These are phyloP conservation scores for Potamilus streckersoni DNA, from an alignment of 1,140 invertebrate genomes.

Conservation along the genomic window DNA sequence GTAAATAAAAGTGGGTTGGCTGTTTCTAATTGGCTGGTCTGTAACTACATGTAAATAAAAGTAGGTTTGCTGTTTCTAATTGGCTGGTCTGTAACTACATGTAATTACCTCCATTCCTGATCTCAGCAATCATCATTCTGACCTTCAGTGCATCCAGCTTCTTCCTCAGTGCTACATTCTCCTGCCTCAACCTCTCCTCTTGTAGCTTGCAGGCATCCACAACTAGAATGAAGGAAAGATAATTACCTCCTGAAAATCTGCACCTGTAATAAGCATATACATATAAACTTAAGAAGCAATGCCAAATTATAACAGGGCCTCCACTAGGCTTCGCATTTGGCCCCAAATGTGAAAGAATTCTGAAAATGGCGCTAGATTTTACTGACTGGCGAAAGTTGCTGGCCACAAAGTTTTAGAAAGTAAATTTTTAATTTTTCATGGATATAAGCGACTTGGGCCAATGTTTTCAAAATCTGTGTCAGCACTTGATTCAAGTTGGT, in stretches of 20 bases:
- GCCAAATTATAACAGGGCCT: too few relatives aligned
- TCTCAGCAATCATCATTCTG: slow-evolving; percentile 71
- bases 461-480: too few relatives aligned
- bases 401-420: too few relatives aligned
- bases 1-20: neutral
- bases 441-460: too few relatives aligned
- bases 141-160: slow-evolving; percentile 68
- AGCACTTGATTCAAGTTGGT: too few relatives aligned
- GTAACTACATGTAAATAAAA: neutral
- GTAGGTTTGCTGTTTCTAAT: neutral
- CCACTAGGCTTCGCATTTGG: too few relatives aligned
- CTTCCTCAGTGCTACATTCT: slow-evolving; percentile 67
- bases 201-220: slow-evolving; percentile 49
- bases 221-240: slow-evolving; percentile 36
- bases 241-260: neutral
- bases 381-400: too few relatives aligned
- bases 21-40: neutral
- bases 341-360: too few relatives aligned
- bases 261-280: neutral
- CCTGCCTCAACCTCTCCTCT: slow-evolving; percentile 56
- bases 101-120: slow-evolving; percentile 72
- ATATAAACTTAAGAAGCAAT: too few relatives aligned
- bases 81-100: neutral
- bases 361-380: too few relatives aligned
- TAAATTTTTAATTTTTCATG: too few relatives aligned